Base-by-base conservation (phyloP, 2,888 invertebrate genomes). In the Mesopsocus fuscifrons region DNA sequence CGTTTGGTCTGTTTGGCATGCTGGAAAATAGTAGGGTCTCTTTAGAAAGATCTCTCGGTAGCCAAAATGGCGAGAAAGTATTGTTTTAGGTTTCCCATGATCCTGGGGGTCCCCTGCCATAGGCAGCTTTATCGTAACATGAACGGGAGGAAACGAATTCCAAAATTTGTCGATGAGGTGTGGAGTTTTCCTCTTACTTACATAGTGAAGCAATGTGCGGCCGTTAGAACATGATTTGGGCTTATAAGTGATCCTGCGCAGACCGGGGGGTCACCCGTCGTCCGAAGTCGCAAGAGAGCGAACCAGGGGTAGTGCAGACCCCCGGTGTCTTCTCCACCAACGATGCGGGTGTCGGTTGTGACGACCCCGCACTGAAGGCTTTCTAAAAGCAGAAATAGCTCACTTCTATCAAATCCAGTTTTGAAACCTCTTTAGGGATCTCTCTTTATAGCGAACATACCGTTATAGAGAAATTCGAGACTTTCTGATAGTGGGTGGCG, bases 291-390 rank as follows among this genome's bases (percentile, higher is more conserved):
- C 8, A 44, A 16, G 13, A 41, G 30, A 26, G 44, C 44, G 18
- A 41, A 44, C 44, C 44, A 44, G 6, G 44, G 44, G 38, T 44
- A 44, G 16, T 40, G 26, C 30, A 21, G 26, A 20, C n/a, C 21
- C 21, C 11, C 16, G 3, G 13, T n/a, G 2, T 20, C 30, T 8
- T 23, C 15, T 11, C 44, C 44, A 3, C 44, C 44, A 18, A 44
- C 40, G 22, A 44, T 42, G 17, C 44, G 34, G 16, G n/a, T 15
- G 3, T 13, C 41, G 21, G 20, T 8, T 21, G 17, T 16, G 4
- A 17, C 13, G 8, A 44, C 3, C 3, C 44, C 44, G 35, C 43
- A 43, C 44, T 44, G 32, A 15, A 44, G 13, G 32, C n/a, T 33
- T 20, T 23, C 9, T 30, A n/a, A 30, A 30, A 30, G n/a, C 9